Evolutionary conservation across 1,140 invertebrate genomes (phyloP).

Genomic region (Mylabris phalerata): DNA sequence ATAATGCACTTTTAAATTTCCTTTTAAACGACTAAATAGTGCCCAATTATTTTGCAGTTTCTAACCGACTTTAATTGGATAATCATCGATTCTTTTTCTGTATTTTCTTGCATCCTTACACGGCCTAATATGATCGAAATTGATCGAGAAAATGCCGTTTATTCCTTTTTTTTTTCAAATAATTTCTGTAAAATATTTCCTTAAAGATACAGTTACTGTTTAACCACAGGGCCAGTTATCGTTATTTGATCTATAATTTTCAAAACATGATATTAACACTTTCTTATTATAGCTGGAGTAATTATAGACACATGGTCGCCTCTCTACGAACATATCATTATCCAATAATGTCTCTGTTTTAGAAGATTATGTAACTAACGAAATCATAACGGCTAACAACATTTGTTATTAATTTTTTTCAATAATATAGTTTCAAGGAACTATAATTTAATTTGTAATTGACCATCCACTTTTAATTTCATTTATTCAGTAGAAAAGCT

Average conservation of each 20-base stretch:
- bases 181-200: constrained; percentile 1
- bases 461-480: no score
- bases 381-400: no score
- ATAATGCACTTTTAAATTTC: constrained; percentile 5
- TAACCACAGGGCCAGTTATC: not conserved
- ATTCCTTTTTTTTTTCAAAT: no score
- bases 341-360: no score
- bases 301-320: constrained; percentile 1
- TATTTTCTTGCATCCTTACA: no score
- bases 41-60: constrained; percentile 12
- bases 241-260: constrained; percentile 3
- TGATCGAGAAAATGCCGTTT: no score
- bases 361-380: no score
- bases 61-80: constrained; percentile 10
- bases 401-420: no score
- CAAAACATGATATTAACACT: constrained; percentile 12
- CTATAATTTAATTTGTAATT: no score
- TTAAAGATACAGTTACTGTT: constrained; percentile 4
- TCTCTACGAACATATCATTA: not conserved
- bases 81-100: not conserved
- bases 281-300: not conserved
- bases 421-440: no score
- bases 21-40: constrained; percentile 8
- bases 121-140: no score
- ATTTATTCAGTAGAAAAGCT: no score